A percentile compares a stretch with the other conserved stretches of the same genome.
These are phyloP conservation scores for Lepidurus packardi DNA, from an alignment of 1,140 invertebrate genomes.

Conservation along the genomic window DNA sequence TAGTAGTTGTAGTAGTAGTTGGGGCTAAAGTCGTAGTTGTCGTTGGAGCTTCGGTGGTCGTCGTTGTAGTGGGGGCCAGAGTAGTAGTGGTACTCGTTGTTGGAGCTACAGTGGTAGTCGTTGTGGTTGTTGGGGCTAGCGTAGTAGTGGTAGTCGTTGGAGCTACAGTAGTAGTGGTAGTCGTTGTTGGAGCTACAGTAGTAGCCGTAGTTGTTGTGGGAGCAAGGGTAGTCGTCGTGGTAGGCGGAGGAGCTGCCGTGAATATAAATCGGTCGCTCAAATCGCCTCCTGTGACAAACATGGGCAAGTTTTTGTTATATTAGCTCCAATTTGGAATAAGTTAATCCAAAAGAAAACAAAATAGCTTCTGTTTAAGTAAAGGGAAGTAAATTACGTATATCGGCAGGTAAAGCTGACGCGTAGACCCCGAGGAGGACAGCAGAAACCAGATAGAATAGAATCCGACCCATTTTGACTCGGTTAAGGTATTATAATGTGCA, in stretches of 20 bases:
- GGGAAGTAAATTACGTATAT: neutral
- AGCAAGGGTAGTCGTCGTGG: constrained; percentile 44
- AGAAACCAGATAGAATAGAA: neutral
- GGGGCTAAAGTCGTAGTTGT: neutral
- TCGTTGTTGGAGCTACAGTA: neutral
- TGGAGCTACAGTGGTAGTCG: neutral
- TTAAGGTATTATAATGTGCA: too few relatives aligned
- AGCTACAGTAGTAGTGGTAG: constrained; percentile 33
- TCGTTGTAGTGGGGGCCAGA: neutral
- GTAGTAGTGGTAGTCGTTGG: neutral
- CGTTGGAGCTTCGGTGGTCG: neutral
- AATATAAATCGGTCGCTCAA: neutral
- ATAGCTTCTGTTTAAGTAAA: too few relatives aligned
- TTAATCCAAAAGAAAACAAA: too few relatives aligned
- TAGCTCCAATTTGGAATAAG: too few relatives aligned
- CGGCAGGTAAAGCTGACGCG: neutral
- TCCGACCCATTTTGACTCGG: neutral
- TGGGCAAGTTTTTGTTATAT: neutral
- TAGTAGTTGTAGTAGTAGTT: neutral
- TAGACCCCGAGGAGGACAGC: neutral
- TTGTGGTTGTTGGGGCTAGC: neutral
- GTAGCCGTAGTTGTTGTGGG: constrained; percentile 23
- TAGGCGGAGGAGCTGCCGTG: constrained; percentile 5
- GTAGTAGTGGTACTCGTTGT: neutral
- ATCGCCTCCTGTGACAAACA: neutral